Evolutionary conservation across 2,113 vertebrate genomes (phyloP), one percentile per base, ranked within the genome.

Genomic region (Scartelaos histophorus): DNA sequence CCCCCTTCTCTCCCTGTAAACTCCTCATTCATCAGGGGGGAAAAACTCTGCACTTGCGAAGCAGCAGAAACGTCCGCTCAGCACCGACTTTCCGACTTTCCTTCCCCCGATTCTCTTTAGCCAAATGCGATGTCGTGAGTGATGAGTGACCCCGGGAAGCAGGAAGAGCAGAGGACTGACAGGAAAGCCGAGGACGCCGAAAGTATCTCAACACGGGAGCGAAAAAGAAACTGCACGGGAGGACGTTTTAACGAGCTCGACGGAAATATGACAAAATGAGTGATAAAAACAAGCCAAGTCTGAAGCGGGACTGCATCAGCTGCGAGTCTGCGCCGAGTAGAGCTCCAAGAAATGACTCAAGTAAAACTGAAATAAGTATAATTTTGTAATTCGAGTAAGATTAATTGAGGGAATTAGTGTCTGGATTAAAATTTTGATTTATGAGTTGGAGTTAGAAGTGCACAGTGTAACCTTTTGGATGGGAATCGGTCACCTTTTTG

Each of bases 141-240:
- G 80, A 87, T 87, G 83, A 87, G 65, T 38, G 57, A 76, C 74
- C 76, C 89, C 68, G 24, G 45, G 51, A 87, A 80, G 85, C 88
- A 85, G 35, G 35, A 9, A 6, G 7, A 35, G 34, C 35, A 29
- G 29, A n/a, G n/a, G n/a, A n/a, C n/a, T n/a, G 29, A 29, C 2
- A 29, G 29, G 91, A 79, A 22, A 57, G n/a, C 0, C 54, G 22
- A 57, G 83, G 81, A 74, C 82, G 70, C 80, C 62, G 46, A 51
- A 51, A 6, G 3, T 53, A 19, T 53, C 3, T 19, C 17, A 16
- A 53, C 51, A 53, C 9, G 15, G 49, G 49, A 9, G 17, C 47
- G 15, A 3, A 49, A 49, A 49, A 17, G 47, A 3, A 17, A 49
- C 15, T 17, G 5, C 15, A 16, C 1, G 4, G 4, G 13, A 49